A percentile compares a stretch with the other conserved stretches of the same genome.
phyloP scores from a whole-genome alignment of 2,113 vertebrate species.

The Myotis davidii region DNA sequence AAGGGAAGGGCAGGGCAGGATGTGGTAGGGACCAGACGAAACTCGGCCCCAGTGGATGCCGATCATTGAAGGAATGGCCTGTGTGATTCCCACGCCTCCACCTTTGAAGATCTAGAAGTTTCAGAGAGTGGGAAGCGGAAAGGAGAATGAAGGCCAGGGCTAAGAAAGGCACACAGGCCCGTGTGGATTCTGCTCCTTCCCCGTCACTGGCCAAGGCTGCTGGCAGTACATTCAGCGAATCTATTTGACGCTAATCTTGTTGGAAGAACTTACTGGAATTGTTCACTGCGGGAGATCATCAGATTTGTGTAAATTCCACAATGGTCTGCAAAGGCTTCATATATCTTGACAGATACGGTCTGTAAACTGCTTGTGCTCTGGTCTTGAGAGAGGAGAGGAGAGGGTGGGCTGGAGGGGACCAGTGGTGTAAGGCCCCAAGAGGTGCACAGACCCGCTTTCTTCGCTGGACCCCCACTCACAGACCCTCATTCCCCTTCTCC shows the following conservation, averaged over 20 bases:
- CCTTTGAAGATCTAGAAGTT: background rate
- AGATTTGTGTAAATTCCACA: slow-evolving; percentile 51
- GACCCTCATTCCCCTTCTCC: background rate
- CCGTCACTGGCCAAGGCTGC: background rate
- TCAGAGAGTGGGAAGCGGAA: background rate
- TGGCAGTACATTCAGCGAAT: slow-evolving; percentile 53
- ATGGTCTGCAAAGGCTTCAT: slow-evolving; percentile 10
- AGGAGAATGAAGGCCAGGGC: background rate
- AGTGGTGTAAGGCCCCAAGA: background rate
- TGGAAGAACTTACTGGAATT: slow-evolving; percentile 53
- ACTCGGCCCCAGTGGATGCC: background rate
- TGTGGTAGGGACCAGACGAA: background rate
- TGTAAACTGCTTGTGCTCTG: background rate
- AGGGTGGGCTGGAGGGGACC: background rate
- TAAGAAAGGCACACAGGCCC: background rate
- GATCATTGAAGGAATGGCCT: background rate
- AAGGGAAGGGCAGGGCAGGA: background rate
- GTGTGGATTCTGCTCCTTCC: background rate
- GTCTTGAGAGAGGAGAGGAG: background rate
- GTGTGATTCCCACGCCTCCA: background rate
- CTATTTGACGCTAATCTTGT: slow-evolving; percentile 49
- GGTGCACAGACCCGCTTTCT: background rate
- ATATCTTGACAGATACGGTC: background rate
- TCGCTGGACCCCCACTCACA: background rate
- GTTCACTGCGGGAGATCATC: slow-evolving; percentile 37